A percentile compares a stretch with the other conserved stretches of the same genome.
phyloP scores from a whole-genome alignment of 2,113 vertebrate species.

The Hypanus sabinus region DNA sequence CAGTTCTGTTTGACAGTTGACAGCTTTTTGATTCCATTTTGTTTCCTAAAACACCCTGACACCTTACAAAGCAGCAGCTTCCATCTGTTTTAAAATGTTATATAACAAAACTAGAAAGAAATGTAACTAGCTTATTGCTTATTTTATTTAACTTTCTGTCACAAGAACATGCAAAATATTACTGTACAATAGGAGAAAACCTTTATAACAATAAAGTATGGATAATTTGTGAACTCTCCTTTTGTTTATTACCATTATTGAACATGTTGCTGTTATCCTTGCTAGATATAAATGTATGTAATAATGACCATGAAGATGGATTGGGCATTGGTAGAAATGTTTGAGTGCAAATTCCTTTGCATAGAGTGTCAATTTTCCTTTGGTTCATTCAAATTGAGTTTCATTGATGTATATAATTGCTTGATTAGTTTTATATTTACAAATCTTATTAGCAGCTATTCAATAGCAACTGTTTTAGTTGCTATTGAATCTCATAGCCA shows the following conservation, averaged over 20 bases:
- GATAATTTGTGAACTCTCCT: slow-evolving; percentile 28
- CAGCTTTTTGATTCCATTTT: slow-evolving; percentile 30
- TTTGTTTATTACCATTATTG: not conserved
- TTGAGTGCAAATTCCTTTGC: not conserved
- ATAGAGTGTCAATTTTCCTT: not conserved
- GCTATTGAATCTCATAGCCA: not conserved
- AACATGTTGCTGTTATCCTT: not conserved
- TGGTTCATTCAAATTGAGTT: not conserved
- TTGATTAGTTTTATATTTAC: not conserved
- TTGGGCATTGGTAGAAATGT: not conserved
- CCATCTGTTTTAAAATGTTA: slow-evolving; percentile 35
- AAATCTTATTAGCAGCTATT: too few species aligned
- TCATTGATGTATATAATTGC: not conserved
- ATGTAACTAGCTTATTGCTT: slow-evolving; percentile 37
- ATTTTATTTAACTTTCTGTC: slow-evolving; percentile 38
- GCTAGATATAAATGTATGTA: too few species aligned
- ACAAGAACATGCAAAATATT: slow-evolving; percentile 37
- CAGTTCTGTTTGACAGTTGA: slow-evolving; percentile 25
- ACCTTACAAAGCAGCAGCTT: slow-evolving; percentile 34
- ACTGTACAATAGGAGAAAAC: slow-evolving; percentile 38
- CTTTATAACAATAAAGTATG: slow-evolving; percentile 38
- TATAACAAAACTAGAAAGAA: slow-evolving; percentile 36
- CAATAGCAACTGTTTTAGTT: too few species aligned
- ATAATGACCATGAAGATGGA: not conserved
- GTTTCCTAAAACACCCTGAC: not conserved